These are phyloP conservation scores for Sebastes hubbsi DNA, from an alignment of 2,797 vertebrate genomes.

Conservation along the genomic window DNA sequence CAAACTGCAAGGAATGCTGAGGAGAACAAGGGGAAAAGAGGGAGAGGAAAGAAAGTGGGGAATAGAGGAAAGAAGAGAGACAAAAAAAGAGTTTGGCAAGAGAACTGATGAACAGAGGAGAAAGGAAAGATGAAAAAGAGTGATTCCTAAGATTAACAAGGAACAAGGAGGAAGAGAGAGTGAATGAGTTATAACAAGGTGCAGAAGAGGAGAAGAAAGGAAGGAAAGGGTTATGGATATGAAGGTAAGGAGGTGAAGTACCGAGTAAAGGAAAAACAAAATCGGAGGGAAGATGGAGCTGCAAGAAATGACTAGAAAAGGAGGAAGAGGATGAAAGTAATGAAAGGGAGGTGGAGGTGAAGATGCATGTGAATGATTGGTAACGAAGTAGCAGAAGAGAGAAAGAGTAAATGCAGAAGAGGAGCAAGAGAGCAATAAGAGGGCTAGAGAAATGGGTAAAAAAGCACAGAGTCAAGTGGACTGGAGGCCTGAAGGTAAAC, in stretches of 20 bases:
- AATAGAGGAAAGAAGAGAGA: not conserved
- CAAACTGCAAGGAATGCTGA: not conserved
- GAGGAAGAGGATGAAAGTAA: not conserved
- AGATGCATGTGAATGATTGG: not conserved
- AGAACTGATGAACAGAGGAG: not conserved
- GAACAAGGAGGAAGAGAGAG: not conserved
- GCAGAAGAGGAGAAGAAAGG: not conserved
- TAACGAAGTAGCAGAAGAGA: not conserved
- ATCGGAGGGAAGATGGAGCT: not conserved
- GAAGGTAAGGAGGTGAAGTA: not conserved
- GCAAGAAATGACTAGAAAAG: not conserved
- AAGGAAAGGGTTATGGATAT: not conserved
- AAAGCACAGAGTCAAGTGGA: not conserved
- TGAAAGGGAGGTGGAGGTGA: not conserved
- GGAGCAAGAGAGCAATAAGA: not conserved
- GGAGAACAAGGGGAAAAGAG: not conserved
- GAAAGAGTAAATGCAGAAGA: not conserved
- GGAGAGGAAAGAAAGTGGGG: not conserved
- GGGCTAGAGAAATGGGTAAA: not conserved
- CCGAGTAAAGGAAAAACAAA: not conserved
- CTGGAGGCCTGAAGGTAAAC: slow-evolving; percentile 14
- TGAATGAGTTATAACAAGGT: not conserved
- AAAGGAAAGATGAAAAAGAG: not conserved
- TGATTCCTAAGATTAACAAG: not conserved
- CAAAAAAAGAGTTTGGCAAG: not conserved